Base-by-base conservation (phyloP, 2,797 vertebrate species). In the Apogon hyalosoma region DNA sequence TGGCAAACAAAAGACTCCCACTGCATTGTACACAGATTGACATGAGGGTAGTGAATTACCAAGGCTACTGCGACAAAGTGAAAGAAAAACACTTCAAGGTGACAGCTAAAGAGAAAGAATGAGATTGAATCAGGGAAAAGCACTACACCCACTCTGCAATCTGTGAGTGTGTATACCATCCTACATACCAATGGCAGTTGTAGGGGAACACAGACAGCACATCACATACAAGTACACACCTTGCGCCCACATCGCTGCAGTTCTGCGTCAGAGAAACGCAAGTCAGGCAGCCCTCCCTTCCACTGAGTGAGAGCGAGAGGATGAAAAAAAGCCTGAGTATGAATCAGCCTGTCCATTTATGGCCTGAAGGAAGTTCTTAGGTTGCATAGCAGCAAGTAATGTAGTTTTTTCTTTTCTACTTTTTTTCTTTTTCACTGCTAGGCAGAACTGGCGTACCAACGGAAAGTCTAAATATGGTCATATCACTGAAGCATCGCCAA, bases 241-340 rank as follows among this genome's bases (percentile, higher is more conserved):
- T 88, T 82, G 69, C 88, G 71, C 93, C 93, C 90, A 93, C 93
- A 80, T 90, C 19, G 41, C 82, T 87, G 82, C 84, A 83, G 86
- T 73, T 86, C 77, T 93, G 91, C 93, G 93, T 94, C 93, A 94
- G 76, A 93, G 75, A 85, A 75, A 92, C 88, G 89, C 89, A 90
- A 88, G 81, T 80, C 63, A 64, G 64, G 28, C 76, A 77, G 87
- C 82, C 85, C 89, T 88, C 88, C 88, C 88, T 73, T 79, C 57
- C 61, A 67, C 83, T 1, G 72, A 81, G 51, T 8, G 63, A 79
- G 59, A 80, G 57, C 57, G 75, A 49, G 69, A 75, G 81, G 69
- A 81, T 46, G 65, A 69, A 81, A 77, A 75, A 47, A 47, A 46
- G 41, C 10, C 21, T 0, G 42, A 75, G 73, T 64, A 83, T 92